Evolutionary conservation across 2,888 invertebrate genomes (phyloP), one percentile per base, ranked within the genome.

Genomic region (Xanthorhoe spadicearia): DNA sequence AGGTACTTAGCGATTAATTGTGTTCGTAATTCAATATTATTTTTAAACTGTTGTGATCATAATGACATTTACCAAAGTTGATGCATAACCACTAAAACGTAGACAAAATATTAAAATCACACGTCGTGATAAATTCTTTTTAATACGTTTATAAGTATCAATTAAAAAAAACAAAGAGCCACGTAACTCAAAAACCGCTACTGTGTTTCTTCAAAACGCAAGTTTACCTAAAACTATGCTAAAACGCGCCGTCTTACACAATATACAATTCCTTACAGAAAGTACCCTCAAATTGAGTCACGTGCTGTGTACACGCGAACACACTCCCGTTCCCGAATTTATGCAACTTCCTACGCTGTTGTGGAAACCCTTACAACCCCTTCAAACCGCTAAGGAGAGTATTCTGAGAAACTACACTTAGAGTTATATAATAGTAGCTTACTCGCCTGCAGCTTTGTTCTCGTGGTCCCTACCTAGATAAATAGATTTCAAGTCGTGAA

Each of bases 311-410:
- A 89, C 88, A 90, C 74, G 87, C 81, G 82, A 89, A 89, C 82
- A 80, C 87, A 89, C 89, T 89, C 84, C 79, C 81, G 80, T 82
- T 83, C 83, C 83, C 81, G 83, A 88, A 89, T 87, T 83, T 89
- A 88, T 89, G 85, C 88, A 88, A 83, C 80, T 85, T 78, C 77
- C 77, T 75, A 70, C 72, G 68, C 71, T 66, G 68, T 74, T 72
- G 75, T 74, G 76, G 77, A 75, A 77, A 80, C 74, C 77, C 75
- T 75, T 70, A 70, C 72, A 77, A 78, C 72, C 76, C 72, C 68
- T 75, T 75, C 70, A 61, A 69, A 68, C 66, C 63, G 60, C 50
- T 71, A 68, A 43, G 17, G 46, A 23, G 50, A 15, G 52, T 70
- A 65, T 65, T 65, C 68, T 68, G 61, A 10, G n/a, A 56, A 69